Conservation (phyloP, 2,888 invertebrate genomes). For the Leptura quadrifasciata region DNA sequence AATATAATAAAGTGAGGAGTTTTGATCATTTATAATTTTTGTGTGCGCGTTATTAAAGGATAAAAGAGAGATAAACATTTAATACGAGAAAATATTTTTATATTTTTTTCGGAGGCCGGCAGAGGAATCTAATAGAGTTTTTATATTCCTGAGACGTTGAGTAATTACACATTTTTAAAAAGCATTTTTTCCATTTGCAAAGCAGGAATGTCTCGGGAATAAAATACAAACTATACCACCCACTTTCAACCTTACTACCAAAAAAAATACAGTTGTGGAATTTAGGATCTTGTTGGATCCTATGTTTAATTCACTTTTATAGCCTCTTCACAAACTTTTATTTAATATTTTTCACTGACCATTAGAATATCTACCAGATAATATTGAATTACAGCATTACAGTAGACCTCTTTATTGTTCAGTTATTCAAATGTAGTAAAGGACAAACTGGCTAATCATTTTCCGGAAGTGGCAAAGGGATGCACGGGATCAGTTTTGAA, state of each 20-base stretch:
- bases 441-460: no score
- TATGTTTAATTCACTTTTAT: no score
- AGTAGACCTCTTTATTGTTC: no score
- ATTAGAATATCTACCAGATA: no score
- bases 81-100: neutral
- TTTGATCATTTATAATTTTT: constrained; percentile 5
- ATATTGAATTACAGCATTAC: no score
- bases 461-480: no score
- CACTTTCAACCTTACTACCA: neutral
- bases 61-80: neutral
- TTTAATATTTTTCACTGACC: no score
- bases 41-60: neutral
- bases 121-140: neutral
- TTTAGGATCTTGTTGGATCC: no score
- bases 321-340: no score
- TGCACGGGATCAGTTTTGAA: no score
- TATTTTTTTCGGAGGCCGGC: neutral
- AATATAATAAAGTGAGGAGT: constrained; percentile 11
- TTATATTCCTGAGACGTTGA: neutral
- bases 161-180: neutral
- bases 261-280: no score
- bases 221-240: neutral
- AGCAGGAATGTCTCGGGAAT: neutral
- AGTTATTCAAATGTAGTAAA: no score
- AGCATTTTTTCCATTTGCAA: neutral